Evolutionary conservation across 2,797 vertebrate species (phyloP), one percentile per base, ranked within the genome.

Genomic region (Silurus lanzhouensis): DNA sequence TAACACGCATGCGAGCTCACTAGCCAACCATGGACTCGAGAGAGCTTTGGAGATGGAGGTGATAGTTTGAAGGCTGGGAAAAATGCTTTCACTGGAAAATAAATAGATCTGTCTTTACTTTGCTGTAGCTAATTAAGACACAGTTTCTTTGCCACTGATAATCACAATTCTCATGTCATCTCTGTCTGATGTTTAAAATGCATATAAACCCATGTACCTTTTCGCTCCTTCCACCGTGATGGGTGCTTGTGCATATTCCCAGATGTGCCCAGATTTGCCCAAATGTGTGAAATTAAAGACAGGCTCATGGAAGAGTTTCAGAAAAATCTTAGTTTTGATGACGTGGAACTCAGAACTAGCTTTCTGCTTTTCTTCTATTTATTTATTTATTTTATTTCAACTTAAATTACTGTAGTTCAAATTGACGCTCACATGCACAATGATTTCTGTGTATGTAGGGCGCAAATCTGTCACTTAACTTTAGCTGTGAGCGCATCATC

Each of bases 211-310:
- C 75, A 84, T 20, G 66, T 88, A 83, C 87, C 61, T 27, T 27
- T 80, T 5, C n/a, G 78, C 70, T 76, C 81, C 76, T 75, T 81
- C 80, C 74, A 80, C 88, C 85, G 89, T 91, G 89, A 92, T 89
- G 87, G 89, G 89, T 90, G 91, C 87, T 87, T 88, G 82, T 89
- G 85, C 86, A 90, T 88, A 87, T 90, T 91, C 88, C 90, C 89
- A 91, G 89, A 91, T 93, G 87, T 90, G 90, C 90, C 92, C 89
- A 90, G 86, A 90, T 93, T 88, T 90, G 91, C 91, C 91, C 92
- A 93, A 92, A 92, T 92, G 92, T 93, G 91, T 89, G 86, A 90
- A 90, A 92, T 92, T 92, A 91, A 89, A 89, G 89, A 88, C 88
- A 90, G 87, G 79, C 87, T 88, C 72, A 31, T 87, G 88, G 88